phyloP scores from a whole-genome alignment of 2,113 vertebrate genomes.

The Cyprinodon tularosa region DNA sequence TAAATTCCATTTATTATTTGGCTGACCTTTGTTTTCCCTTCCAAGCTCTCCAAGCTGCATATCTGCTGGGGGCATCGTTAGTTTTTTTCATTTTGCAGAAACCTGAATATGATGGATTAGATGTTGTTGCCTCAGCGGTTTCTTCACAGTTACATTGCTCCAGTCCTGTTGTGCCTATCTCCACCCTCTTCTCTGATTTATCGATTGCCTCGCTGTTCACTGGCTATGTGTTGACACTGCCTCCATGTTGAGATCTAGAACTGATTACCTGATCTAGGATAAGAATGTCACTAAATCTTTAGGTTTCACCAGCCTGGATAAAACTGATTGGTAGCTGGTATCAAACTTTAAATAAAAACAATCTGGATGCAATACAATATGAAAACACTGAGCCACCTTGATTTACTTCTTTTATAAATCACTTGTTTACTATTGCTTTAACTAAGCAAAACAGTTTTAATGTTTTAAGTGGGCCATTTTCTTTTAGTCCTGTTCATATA shows the following conservation, averaged over 20 bases:
- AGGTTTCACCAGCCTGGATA: too few relatives aligned
- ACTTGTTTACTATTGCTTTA: too few relatives aligned
- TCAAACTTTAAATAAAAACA: too few relatives aligned
- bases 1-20: conserved; percentile 1
- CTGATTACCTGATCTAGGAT: neutral
- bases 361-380: too few relatives aligned
- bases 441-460: too few relatives aligned
- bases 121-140: conserved; percentile 70
- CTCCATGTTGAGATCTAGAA: conserved; percentile 6
- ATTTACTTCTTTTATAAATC: too few relatives aligned
- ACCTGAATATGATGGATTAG: conserved; percentile 76
- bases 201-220: conserved; percentile 26
- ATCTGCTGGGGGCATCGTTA: conserved; percentile 76
- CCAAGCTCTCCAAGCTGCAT: conserved; percentile 65
- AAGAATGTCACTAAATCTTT: neutral
- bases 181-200: conserved; percentile 34
- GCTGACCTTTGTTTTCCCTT: conserved; percentile 44
- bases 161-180: conserved; percentile 41
- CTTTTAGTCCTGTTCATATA: too few relatives aligned
- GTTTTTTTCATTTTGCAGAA: conserved; percentile 70
- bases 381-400: too few relatives aligned
- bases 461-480: too few relatives aligned
- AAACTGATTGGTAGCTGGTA: too few relatives aligned
- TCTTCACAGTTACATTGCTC: conserved; percentile 52
- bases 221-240: conserved; percentile 15